Percentiles rank a stretch among this genome's conserved stretches.
phyloP scores from a whole-genome alignment of 2,888 invertebrate genomes.

The Gnatocerus cornutus region DNA sequence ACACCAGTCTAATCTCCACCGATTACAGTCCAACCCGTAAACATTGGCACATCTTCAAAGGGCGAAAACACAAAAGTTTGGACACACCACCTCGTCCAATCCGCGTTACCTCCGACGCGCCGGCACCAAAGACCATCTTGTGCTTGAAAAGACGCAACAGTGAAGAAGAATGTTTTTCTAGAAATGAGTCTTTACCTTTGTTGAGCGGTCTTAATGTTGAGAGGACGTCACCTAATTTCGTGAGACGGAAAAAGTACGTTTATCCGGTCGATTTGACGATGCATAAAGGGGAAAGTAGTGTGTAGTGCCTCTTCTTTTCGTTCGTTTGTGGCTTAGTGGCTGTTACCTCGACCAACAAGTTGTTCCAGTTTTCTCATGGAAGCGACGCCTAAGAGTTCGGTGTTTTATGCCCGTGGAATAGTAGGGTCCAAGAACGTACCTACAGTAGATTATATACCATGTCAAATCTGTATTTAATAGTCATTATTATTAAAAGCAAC shows the following conservation, averaged over 20 bases:
- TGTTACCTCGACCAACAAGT: slow-evolving; percentile 19
- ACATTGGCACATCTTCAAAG: slow-evolving; percentile 57
- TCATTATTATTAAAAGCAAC: slow-evolving; percentile 1
- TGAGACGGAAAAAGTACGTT: slow-evolving; percentile 77
- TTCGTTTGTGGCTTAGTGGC: slow-evolving; percentile 6
- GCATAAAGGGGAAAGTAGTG: slow-evolving; percentile 74
- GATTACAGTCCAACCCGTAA: slow-evolving; percentile 36
- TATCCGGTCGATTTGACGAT: slow-evolving; percentile 73
- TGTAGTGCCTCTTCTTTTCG: slow-evolving; percentile 62
- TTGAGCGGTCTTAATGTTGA: slow-evolving; percentile 72
- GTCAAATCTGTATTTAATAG: slow-evolving; percentile 39
- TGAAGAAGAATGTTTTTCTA: slow-evolving; percentile 59
- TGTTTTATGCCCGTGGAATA: slow-evolving; percentile 38
- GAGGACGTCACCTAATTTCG: slow-evolving; percentile 73
- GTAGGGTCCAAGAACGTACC: slow-evolving; percentile 59
- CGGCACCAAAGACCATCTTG: slow-evolving; percentile 57
- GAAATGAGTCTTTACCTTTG: slow-evolving; percentile 75
- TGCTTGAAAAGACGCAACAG: slow-evolving; percentile 49
- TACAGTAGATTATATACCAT: slow-evolving; percentile 40
- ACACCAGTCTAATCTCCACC: slow-evolving; percentile 6
- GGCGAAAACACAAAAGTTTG: slow-evolving; percentile 50
- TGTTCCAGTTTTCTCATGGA: background rate
- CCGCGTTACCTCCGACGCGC: slow-evolving; percentile 9
- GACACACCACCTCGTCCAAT: background rate
- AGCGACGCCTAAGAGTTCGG: slow-evolving; percentile 20